Evolutionary conservation across 2,888 invertebrate genomes (phyloP), one percentile per base, ranked within the genome.

Genomic region (Hylaea fasciaria): DNA sequence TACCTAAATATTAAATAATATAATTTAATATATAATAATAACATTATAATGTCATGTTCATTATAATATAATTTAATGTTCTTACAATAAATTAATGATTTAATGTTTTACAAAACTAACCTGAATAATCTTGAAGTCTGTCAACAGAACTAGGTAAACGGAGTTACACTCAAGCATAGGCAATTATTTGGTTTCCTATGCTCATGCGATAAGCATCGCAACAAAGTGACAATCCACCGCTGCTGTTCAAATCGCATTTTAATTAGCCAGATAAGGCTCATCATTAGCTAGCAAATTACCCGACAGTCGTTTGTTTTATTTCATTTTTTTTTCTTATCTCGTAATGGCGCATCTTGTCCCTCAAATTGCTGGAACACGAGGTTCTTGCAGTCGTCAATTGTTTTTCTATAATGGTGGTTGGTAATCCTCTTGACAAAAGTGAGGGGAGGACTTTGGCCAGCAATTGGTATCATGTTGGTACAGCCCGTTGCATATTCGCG

Each of bases 231-330:
- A 87, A 85, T 85, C 82, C 80, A 65, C 43, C 64, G 68, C 63
- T 71, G 72, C 72, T 86, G 86, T 86, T 89, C 84, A 91, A 91
- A 91, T 91, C 85, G 89, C 83, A 84, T 90, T 91, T 91, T 91
- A 91, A 91, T 91, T 91, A 90, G 83, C 62, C 64, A 86, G 89
- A 90, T 89, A 90, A 88, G 86, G 74, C 70, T 72, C 62, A 81
- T 80, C 89, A 88, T 91, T 91, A 89, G 87, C 83, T 81, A 79
- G 87, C 82, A 89, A 89, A 90, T 91, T 91, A 82, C 86, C 81
- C 82, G 72, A 71, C 77, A 80, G 78, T 78, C 80, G 82, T 88
- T 85, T 85, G 85, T 86, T 87, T 88, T 87, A 85, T 86, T 85
- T 85, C 82, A 82, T 86, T 85, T 77, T 73, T 77, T 73, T 86